Base-by-base conservation (phyloP, 2,797 vertebrate genomes). In the Delichon dasypus region DNA sequence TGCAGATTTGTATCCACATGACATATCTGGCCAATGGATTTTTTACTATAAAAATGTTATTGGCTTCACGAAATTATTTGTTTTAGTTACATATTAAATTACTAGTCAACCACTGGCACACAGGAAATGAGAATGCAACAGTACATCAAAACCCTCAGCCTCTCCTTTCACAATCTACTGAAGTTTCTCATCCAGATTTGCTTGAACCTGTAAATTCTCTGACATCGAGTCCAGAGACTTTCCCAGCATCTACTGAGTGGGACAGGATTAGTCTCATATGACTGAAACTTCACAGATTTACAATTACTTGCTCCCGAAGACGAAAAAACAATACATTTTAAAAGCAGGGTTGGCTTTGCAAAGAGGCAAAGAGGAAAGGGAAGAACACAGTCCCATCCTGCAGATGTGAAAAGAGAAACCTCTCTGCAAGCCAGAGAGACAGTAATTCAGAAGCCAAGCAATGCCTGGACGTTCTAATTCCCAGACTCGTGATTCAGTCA, bases 401-500 rank as follows among this genome's bases (percentile, higher is more conserved):
- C 60, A 93, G 47, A 83, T 50, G 25, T 18, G 32, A 77, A 89
- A 93, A 93, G 29, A 87, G 48, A 86, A 90, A 79, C 57, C 38
- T 58, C 54, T 72, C 60, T 54, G 42, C 42, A 77, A 90, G 61
- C 73, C 61, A 85, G 89, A 57, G 34, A 67, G 53, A 42, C 5
- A 5, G 58, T 66, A 78, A 72, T 60, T 75, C 22, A 11, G 85
- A 75, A 96, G 88, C 80, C 74, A 86, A 87, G 89, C 34, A 7
- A 64, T 60, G 77, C 85, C 94, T 88, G 88, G 88, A 82, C 2
- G 1, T 86, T 92, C 8, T 50, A 94, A 96, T 75, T 95, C 67
- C 88, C 77, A 40, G 74, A 27, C 85, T 95, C 38, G 22, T 96
- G 94, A 91, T 40, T 92, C 83, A 90, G 95, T 93, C 91, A 94